Percentiles rank a stretch among this genome's conserved stretches.
Conservation (phyloP, 2,113 vertebrate species). For the Trachemys scripta region DNA sequence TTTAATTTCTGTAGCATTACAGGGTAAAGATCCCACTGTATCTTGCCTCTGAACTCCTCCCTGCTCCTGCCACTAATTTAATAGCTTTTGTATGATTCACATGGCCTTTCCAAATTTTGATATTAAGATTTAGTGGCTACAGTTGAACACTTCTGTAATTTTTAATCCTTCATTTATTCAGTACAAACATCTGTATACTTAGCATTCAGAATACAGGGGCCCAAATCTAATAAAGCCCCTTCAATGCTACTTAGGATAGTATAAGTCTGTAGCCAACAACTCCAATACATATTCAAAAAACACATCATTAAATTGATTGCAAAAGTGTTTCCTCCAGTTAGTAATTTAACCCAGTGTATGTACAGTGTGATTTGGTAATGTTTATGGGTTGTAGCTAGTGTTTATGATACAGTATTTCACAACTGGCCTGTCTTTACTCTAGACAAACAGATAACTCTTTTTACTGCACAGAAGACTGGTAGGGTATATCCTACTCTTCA, state of each 20-base stretch:
- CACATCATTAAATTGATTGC: neutral
- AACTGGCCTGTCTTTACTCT: neutral
- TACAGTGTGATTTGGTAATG: neutral
- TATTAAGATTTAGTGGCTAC: too few species aligned
- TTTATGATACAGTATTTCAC: neutral
- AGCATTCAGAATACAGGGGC: too few species aligned
- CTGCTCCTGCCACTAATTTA: neutral
- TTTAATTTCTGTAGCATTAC: neutral
- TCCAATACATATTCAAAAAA: neutral
- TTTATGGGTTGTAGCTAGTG: neutral
- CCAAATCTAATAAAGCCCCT: too few species aligned
- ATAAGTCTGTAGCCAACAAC: accelerated
- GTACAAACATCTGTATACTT: too few species aligned
- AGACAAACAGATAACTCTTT: neutral
- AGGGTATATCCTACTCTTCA: neutral
- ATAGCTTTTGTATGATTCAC: neutral
- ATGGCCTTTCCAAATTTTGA: neutral
- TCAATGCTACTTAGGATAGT: accelerated
- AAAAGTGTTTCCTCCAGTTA: too few species aligned
- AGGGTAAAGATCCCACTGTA: neutral
- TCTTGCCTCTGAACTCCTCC: neutral
- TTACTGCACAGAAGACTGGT: neutral
- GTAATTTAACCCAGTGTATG: too few species aligned
- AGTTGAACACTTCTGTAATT: too few species aligned
- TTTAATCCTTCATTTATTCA: too few species aligned